phyloP scores from a whole-genome alignment of 2,113 vertebrate genomes.

The Vidua chalybeata region DNA sequence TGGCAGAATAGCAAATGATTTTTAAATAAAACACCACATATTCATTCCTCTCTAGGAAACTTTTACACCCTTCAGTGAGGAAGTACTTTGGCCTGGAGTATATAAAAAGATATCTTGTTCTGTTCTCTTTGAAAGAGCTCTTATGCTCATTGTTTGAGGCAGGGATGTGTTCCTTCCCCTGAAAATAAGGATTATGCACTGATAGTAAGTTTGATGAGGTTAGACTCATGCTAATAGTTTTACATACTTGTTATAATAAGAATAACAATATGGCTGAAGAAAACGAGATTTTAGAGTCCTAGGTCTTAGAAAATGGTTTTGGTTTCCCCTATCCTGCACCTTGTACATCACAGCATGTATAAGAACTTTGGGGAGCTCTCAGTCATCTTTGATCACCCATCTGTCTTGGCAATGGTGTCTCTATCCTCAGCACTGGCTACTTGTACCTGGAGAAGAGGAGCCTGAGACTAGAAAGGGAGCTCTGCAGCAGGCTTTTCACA shows the following conservation, averaged over 20 bases:
- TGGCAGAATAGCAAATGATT: neutral
- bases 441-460: neutral
- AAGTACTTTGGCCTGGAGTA: neutral
- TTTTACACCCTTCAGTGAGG: neutral
- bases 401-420: neutral
- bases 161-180: neutral
- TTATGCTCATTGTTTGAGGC: neutral
- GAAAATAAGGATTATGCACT: constrained; percentile 9
- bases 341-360: neutral
- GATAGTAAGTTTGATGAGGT: constrained; percentile 7
- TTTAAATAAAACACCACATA: neutral
- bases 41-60: neutral
- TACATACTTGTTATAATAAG: neutral
- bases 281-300: neutral
- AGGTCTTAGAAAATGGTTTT: neutral
- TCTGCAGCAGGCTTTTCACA: neutral
- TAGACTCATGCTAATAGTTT: neutral
- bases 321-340: neutral
- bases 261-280: neutral
- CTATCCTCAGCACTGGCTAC: neutral
- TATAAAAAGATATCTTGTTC: neutral
- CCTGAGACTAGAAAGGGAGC: neutral
- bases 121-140: constrained; percentile 3
- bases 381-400: neutral
- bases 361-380: neutral